Evolutionary conservation across 2,797 vertebrate species (phyloP), one percentile per base, ranked within the genome.

Genomic region (Lepus oiostolus): DNA sequence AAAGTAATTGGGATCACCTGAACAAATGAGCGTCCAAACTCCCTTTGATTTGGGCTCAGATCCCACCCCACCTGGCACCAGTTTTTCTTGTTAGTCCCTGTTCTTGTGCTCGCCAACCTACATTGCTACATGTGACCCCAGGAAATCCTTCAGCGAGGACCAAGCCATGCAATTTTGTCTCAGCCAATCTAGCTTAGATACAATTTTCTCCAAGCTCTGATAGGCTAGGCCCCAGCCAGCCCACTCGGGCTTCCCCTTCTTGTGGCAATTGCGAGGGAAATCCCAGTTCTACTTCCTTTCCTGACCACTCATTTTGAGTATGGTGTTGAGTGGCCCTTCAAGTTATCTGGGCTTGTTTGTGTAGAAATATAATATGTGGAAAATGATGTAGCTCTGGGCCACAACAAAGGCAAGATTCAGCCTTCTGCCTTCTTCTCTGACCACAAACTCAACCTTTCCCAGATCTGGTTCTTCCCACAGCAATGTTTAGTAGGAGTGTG

Each of bases 321-420:
- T 2, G 4, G 60, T 67, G 89, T 58, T 81, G n/a, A 54, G 58
- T 42, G 6, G 47, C 2, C 47, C 70, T 90, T 83, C 67, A 72
- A 70, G 30, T 32, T 26, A 38, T 71, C 19, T 80, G 21, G 22
- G 63, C 38, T n/a, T 60, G 12, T 75, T 92, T 76, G 68, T 67
- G 5, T 63, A 62, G 74, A 92, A 90, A 65, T 87, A 77, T 4
- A 54, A 72, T 42, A 68, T 28, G 19, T 26, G 32, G 30, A 47
- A 85, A 88, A 67, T 35, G 16, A 82, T 42, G 26, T 3, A n/a
- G 26, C 26, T 26, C 26, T 82, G 7, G 47, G 30, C 68, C 90
- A 82, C 70, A 80, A 54, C 47, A 70, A 90, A 91, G 76, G 16
- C 58, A 84, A 77, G 54, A 85, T 8, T 52, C 62, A 81, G 28